Evolutionary conservation across 1,140 invertebrate genomes (phyloP).

Genomic region (Lordiphosa stackelbergi): DNA sequence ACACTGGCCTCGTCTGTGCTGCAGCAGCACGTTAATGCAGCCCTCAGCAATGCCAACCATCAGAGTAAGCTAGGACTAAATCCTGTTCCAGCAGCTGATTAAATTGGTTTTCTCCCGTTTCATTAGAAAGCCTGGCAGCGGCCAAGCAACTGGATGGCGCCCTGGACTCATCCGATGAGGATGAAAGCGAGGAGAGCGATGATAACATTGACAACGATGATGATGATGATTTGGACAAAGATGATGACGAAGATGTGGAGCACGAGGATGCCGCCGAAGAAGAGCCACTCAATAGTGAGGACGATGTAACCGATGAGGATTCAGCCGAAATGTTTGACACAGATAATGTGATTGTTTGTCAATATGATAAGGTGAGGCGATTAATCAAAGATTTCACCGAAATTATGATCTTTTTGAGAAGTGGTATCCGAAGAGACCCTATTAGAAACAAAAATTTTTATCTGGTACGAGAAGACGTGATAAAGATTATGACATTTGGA

Average conservation of each 20-base stretch:
- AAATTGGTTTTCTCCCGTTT: background rate
- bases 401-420: too few relatives aligned
- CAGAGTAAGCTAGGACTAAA: conserved; percentile 51
- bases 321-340: conserved; percentile 96
- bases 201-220: conserved; percentile 84
- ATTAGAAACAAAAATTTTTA: too few relatives aligned
- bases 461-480: too few relatives aligned
- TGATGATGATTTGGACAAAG: conserved; percentile 87
- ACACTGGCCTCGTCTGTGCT: conserved; percentile 86
- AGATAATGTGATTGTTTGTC: conserved; percentile 99
- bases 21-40: conserved; percentile 91
- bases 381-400: too few relatives aligned
- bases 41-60: conserved; percentile 80
- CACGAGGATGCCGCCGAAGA: conserved; percentile 88
- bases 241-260: conserved; percentile 85
- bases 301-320: conserved; percentile 98
- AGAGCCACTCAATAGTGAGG: conserved; percentile 96
- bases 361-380: conserved; percentile 94
- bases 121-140: conserved; percentile 59
- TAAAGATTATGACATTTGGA: too few relatives aligned
- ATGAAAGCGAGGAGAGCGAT: conserved; percentile 83
- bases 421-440: too few relatives aligned
- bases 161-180: conserved; percentile 86
- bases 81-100: too few relatives aligned
- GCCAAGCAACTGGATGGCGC: conserved; percentile 82